phyloP scores from a whole-genome alignment of 2,888 invertebrate species.

The Calameuta filiformis region DNA sequence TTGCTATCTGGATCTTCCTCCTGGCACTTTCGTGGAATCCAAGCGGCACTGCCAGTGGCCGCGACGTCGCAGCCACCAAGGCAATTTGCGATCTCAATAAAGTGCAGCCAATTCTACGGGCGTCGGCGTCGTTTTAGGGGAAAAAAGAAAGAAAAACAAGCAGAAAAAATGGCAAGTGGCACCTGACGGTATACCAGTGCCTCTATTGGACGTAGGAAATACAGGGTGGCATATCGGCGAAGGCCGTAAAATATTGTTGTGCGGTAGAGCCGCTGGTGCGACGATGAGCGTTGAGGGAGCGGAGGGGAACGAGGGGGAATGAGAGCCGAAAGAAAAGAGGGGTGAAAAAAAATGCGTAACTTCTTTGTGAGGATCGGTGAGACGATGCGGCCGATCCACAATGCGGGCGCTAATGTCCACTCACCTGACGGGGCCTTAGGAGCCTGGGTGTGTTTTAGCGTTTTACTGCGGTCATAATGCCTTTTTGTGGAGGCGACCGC shows the following conservation, averaged over 20 bases:
- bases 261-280: neutral
- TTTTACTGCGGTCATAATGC: conserved; percentile 46
- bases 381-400: conserved; percentile 48
- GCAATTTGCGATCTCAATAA: neutral
- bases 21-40: neutral
- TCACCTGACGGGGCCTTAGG: conserved; percentile 30
- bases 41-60: neutral
- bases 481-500: conserved; percentile 26
- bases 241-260: neutral
- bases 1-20: neutral
- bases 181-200: neutral
- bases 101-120: neutral
- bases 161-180: neutral
- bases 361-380: neutral
- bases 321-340: neutral
- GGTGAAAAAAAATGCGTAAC: neutral
- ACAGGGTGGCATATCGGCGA: neutral
- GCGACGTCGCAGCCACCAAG: neutral
- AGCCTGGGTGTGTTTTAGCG: conserved; percentile 44
- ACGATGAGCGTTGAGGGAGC: rapidly evolving
- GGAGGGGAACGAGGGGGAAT: neutral
- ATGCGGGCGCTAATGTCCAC: conserved; percentile 53
- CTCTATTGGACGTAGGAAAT: neutral
- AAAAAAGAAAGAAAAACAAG: neutral
- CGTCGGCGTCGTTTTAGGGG: neutral